These are phyloP conservation scores for Ariopsis seemanni DNA, from an alignment of 2,113 vertebrate species.

Conservation along the genomic window DNA sequence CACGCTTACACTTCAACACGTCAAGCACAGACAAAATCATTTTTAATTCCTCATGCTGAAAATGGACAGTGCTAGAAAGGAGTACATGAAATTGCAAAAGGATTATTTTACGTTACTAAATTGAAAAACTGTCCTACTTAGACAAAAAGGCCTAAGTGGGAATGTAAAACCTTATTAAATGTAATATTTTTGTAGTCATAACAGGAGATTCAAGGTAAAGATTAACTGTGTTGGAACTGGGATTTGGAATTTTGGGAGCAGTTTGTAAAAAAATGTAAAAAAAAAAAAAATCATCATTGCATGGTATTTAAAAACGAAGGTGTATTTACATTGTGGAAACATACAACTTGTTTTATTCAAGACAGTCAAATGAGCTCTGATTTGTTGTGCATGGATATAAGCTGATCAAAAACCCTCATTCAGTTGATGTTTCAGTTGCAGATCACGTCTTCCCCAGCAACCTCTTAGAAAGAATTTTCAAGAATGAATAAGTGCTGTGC, in stretches of 20 bases:
- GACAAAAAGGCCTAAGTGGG: neutral
- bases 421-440: neutral
- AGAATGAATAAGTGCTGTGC: constrained; percentile 16
- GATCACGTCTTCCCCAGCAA: neutral
- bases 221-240: neutral
- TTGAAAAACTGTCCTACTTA: constrained; percentile 8
- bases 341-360: neutral
- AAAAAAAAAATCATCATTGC: neutral
- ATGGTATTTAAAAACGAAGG: neutral
- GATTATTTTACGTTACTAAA: constrained; percentile 15
- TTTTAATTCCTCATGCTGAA: constrained; percentile 38
- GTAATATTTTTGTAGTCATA: neutral
- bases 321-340: constrained; percentile 25
- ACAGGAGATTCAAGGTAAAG: neutral
- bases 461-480: neutral
- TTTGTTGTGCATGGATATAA: constrained; percentile 30
- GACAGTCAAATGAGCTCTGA: neutral
- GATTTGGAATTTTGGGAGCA: neutral
- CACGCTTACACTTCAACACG: neutral
- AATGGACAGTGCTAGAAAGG: constrained; percentile 18
- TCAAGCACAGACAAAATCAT: constrained; percentile 22
- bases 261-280: neutral
- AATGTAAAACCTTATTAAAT: constrained; percentile 26
- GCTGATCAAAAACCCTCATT: constrained; percentile 7
- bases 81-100: constrained; percentile 27